These are phyloP conservation scores for Periophthalmus magnuspinnatus DNA, from an alignment of 2,797 vertebrate species.

Conservation along the genomic window DNA sequence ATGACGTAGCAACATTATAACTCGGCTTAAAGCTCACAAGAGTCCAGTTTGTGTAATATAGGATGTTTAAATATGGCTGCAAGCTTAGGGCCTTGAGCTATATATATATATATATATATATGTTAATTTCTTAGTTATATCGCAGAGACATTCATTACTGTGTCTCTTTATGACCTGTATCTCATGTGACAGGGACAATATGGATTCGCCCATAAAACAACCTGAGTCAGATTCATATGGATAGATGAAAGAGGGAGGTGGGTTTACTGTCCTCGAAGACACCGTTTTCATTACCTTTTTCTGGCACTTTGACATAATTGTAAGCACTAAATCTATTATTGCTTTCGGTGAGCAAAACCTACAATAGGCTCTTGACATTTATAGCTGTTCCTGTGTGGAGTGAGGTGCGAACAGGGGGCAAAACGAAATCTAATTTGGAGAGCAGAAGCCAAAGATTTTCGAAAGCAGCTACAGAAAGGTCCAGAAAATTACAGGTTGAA, in stretches of 20 bases:
- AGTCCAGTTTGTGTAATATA: no score
- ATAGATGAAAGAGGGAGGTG: constrained; percentile 74
- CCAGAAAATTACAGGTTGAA: constrained; percentile 60
- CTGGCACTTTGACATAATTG: constrained; percentile 78
- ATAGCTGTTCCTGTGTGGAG: constrained; percentile 64
- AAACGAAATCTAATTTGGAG: constrained; percentile 46
- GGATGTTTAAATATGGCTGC: not conserved
- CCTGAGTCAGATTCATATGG: constrained; percentile 80
- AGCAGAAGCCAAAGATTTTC: constrained; percentile 32
- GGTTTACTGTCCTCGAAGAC: constrained; percentile 45
- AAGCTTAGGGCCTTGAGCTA: constrained; percentile 23
- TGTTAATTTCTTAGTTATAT: not conserved
- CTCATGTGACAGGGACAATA: constrained; percentile 69
- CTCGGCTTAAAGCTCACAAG: no score
- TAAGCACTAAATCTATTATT: constrained; percentile 81
- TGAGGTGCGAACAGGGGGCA: constrained; percentile 27
- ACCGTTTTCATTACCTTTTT: constrained; percentile 75
- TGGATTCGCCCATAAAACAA: constrained; percentile 76
- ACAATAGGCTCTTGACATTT: constrained; percentile 71
- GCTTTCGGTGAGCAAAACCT: constrained; percentile 65
- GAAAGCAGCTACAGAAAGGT: constrained; percentile 20
- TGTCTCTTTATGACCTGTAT: constrained; percentile 56
- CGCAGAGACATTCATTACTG: constrained; percentile 57
- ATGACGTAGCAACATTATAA: no score
- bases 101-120: constrained; percentile 40